Evolutionary conservation across 2,113 vertebrate species (phyloP).

Genomic region (Tragelaphus scriptus): DNA sequence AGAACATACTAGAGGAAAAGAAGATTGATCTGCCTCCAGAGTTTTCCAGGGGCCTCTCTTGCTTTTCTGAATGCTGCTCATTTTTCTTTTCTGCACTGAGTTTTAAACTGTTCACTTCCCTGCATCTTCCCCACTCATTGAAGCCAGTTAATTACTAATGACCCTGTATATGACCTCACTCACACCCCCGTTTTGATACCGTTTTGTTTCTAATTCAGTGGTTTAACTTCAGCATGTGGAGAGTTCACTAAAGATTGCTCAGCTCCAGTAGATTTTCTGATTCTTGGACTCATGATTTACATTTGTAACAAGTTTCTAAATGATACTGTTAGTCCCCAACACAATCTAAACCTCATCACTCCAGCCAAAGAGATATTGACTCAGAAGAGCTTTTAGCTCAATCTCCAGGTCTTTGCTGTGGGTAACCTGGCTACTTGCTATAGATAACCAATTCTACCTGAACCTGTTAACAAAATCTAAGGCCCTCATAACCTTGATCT

Average conservation of each 20-base stretch:
- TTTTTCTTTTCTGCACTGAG: neutral
- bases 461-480: neutral
- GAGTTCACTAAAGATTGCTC: neutral
- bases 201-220: neutral
- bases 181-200: neutral
- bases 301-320: neutral
- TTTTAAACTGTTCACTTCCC: neutral
- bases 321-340: neutral
- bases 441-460: neutral
- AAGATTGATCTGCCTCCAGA: neutral
- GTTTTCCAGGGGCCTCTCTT: rapidly evolving
- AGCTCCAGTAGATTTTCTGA: neutral
- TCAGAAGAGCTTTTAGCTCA: neutral
- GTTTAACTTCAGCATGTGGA: neutral
- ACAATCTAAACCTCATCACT: neutral
- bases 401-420: neutral
- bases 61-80: neutral
- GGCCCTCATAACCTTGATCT: neutral
- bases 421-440: neutral
- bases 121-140: neutral
- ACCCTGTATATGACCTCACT: neutral
- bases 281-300: neutral
- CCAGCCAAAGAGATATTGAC: neutral
- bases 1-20: neutral
- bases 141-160: neutral